These are phyloP conservation scores for Apotomis capreana DNA, from an alignment of 2,888 invertebrate genomes.

Conservation along the genomic window DNA sequence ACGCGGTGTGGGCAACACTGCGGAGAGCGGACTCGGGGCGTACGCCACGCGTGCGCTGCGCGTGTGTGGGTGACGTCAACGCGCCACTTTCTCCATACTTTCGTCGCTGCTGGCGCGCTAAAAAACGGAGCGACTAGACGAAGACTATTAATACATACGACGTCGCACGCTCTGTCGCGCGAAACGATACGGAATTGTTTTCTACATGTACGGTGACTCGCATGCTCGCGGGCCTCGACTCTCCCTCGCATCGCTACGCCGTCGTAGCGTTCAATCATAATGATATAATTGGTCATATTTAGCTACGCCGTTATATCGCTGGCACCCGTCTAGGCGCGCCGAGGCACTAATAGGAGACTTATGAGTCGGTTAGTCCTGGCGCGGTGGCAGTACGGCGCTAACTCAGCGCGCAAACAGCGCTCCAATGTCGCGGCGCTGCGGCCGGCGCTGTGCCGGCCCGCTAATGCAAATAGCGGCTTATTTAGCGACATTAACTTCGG, in stretches of 20 bases:
- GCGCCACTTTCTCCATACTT: constrained; percentile 83
- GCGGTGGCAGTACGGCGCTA: constrained; percentile 50
- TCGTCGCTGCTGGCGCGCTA: constrained; percentile 80
- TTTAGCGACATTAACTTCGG: constrained; percentile 59
- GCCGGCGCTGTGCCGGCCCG: constrained; percentile 41
- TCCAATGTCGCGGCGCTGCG: constrained; percentile 30
- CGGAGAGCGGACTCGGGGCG: constrained; percentile 60
- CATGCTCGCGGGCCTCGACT: constrained; percentile 58
- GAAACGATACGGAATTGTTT: constrained; percentile 74
- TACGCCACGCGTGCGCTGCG: constrained; percentile 67
- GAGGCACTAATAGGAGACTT: constrained; percentile 13
- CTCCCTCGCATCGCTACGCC: constrained; percentile 51
- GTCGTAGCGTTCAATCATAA: constrained; percentile 38
- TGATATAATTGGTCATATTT: constrained; percentile 17
- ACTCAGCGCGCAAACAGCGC: constrained; percentile 55
- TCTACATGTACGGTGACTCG: constrained; percentile 61
- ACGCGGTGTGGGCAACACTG: constrained; percentile 56
- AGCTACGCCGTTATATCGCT: constrained; percentile 1
- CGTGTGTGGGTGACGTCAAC: constrained; percentile 82
- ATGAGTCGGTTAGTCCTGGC: constrained; percentile 21
- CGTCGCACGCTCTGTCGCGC: constrained; percentile 73
- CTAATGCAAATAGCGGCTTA: constrained; percentile 59
- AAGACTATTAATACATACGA: constrained; percentile 76
- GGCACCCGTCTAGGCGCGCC: neutral
- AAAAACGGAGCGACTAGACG: constrained; percentile 76